These are phyloP conservation scores for Mus spicilegus DNA, from an alignment of 2,113 vertebrate species.

Conservation along the genomic window DNA sequence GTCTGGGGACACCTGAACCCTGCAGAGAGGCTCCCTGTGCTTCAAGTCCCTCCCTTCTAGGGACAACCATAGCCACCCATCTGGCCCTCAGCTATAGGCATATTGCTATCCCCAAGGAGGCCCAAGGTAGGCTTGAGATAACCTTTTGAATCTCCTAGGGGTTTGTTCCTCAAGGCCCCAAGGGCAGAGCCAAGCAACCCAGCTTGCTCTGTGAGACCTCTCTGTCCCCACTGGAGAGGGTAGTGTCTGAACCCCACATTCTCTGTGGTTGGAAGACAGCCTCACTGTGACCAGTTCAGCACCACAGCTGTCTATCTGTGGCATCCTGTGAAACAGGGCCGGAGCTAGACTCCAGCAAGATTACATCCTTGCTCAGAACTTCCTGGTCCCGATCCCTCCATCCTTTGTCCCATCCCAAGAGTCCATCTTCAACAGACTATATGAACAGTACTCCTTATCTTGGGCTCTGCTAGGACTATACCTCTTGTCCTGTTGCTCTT, in stretches of 20 bases:
- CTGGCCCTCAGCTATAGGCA: not conserved
- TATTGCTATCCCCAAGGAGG: not conserved
- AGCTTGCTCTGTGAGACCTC: not conserved
- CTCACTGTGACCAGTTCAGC: not conserved
- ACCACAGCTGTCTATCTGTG: not conserved
- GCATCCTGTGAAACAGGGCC: not conserved
- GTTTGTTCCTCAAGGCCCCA: not conserved
- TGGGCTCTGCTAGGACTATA: not conserved
- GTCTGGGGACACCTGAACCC: not conserved
- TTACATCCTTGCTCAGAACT: not conserved
- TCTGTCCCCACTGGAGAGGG: not conserved
- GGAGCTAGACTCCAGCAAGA: not conserved
- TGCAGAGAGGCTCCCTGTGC: not conserved
- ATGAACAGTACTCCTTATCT: not conserved
- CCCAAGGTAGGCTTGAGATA: not conserved
- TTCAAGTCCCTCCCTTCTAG: conserved; percentile 90
- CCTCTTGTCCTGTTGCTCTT: not conserved
- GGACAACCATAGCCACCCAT: not conserved
- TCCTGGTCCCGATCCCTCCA: not conserved
- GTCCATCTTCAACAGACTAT: not conserved
- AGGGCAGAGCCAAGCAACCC: not conserved
- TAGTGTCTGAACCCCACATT: not conserved
- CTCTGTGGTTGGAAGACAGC: conserved; percentile 35
- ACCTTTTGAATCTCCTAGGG: not conserved
- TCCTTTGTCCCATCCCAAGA: not conserved